These are phyloP conservation scores for Ephestia elutella DNA, from an alignment of 1,140 invertebrate genomes.

Conservation along the genomic window DNA sequence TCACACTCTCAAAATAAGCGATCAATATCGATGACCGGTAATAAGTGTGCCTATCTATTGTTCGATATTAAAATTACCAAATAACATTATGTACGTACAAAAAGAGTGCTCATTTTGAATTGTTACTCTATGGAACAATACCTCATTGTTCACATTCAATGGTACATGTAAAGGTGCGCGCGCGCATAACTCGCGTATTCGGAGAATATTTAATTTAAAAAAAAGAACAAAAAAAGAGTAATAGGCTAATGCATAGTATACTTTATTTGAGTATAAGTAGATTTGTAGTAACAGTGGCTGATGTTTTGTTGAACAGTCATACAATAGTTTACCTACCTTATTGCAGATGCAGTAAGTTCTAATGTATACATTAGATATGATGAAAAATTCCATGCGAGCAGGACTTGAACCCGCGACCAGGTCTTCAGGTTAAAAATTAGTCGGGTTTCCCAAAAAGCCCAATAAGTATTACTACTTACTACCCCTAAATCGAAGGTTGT, in stretches of 20 bases:
- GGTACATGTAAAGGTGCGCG: constrained; percentile 7
- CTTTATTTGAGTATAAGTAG: no score
- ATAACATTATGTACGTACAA: constrained; percentile 36
- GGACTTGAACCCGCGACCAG: no score
- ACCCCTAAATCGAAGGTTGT: no score
- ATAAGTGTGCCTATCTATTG: constrained; percentile 40
- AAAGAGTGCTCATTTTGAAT: constrained; percentile 34
- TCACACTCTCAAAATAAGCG: constrained; percentile 22
- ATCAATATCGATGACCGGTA: constrained; percentile 32
- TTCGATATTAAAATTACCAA: constrained; percentile 43
- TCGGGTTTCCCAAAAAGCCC: no score
- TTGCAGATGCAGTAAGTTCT: no score
- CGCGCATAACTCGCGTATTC: background rate
- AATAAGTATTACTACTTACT: no score
- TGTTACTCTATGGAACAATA: constrained; percentile 46
- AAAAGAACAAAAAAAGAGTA: background rate
- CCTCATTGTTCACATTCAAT: constrained; percentile 57
- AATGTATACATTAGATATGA: no score
- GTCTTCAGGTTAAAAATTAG: no score
- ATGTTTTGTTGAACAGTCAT: no score
- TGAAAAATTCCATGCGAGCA: no score
- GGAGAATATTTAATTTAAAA: background rate
- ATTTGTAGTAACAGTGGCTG: no score
- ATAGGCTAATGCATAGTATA: background rate
- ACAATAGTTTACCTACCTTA: no score